These are phyloP conservation scores for Phrixothrix hirtus DNA, from an alignment of 2,888 invertebrate species.

Conservation along the genomic window DNA sequence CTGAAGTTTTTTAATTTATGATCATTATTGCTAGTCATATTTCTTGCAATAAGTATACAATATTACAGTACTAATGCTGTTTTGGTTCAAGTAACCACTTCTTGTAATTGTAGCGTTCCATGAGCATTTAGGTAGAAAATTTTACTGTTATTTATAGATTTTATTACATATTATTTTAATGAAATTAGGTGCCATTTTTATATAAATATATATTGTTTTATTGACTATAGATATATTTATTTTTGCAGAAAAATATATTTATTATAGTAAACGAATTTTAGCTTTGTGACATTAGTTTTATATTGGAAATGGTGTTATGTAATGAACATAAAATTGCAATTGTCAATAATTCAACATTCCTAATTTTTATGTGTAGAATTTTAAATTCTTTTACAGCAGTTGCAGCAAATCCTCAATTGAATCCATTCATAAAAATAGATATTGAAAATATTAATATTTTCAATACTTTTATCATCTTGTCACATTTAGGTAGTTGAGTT, in stretches of 20 bases:
- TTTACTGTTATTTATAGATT: slow-evolving; percentile 27
- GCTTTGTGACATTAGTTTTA: slow-evolving; percentile 21
- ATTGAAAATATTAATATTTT: no score
- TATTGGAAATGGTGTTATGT: slow-evolving; percentile 21
- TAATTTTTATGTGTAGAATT: no score
- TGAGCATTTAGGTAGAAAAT: slow-evolving; percentile 30
- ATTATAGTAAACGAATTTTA: slow-evolving; percentile 21
- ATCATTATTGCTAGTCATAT: slow-evolving; percentile 25
- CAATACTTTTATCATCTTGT: no score
- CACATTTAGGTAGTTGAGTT: no score
- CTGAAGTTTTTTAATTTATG: slow-evolving; percentile 30
- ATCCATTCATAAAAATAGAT: no score
- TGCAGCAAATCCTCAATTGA: no score
- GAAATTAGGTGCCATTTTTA: slow-evolving; percentile 28
- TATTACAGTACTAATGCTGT: slow-evolving; percentile 6
- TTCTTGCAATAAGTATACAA: slow-evolving; percentile 20
- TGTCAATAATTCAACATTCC: no score
- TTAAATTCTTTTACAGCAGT: no score
- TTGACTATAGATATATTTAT: slow-evolving; percentile 22
- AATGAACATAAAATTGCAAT: no score
- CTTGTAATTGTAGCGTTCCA: slow-evolving; percentile 28
- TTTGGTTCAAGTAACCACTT: slow-evolving; percentile 9
- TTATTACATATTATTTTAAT: slow-evolving; percentile 23
- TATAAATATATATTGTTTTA: slow-evolving; percentile 18
- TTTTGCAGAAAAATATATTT: slow-evolving; percentile 24